Evolutionary conservation across 2,888 invertebrate species (phyloP), one percentile per base, ranked within the genome.

Genomic region (Melanchra persicariae): DNA sequence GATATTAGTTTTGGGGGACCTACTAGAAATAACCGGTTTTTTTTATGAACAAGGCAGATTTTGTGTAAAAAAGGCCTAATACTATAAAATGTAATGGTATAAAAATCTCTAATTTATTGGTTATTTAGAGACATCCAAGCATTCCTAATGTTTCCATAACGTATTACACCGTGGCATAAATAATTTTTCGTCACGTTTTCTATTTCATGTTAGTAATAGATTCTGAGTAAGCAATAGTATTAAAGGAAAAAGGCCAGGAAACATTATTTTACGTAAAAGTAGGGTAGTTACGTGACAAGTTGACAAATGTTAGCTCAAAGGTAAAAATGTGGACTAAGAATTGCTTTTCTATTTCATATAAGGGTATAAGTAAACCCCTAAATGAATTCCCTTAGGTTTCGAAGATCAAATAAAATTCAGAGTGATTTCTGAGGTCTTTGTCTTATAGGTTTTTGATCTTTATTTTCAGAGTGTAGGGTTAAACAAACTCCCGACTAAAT

Each of bases 291-390:
- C 62, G 75, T 78, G 63, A 54, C 59, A 30, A 26, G 22, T 45
- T 74, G 52, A 74, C 51, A 12, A 74, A 70, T 70, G 52, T 60
- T 17, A 15, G 26, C 26, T 57, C 59, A 60, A 49, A 72, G 63
- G 57, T 49, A 30, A 19, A 58, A 34, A 37, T 55, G 10, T 30
- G 15, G 12, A 26, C 59, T 51, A 60, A 37, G 47, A 45, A 71
- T 62, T 59, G 54, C n/a, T 71, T 78, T 30, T 22, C 10, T 51
- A 19, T 62, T 61, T 57, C 19, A 61, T 51, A 47, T 9, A 52
- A 58, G 19, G 24, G 6, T 26, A 10, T 2, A 43, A 10, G 43
- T 61, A 19, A 37, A 43, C 12, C 60, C 26, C 12, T 51, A 15
- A 59, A 43, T 22, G n/a, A 17, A 62, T 77, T 62, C 34, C 26